Evolutionary conservation across 2,113 vertebrate genomes (phyloP).

Genomic region (Rutilus rutilus): DNA sequence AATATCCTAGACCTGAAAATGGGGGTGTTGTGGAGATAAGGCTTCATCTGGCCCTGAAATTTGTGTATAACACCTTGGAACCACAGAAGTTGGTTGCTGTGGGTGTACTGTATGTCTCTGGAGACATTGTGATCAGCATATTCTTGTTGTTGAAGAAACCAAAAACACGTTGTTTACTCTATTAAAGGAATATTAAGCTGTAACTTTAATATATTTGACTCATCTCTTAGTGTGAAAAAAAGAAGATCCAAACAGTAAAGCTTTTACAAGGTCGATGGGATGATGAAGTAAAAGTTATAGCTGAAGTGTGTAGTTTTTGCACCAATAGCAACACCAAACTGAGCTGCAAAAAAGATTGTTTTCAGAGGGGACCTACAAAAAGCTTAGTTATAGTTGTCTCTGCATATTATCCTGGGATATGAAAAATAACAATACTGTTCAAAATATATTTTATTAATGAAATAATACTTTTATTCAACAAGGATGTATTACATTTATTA

Average conservation of each 20-base stretch:
- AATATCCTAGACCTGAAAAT: slow-evolving; percentile 1
- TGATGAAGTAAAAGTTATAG: background rate
- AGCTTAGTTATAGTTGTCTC: background rate
- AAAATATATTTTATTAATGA: too few species aligned
- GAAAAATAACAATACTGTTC: background rate
- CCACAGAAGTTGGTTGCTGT: slow-evolving; percentile 19
- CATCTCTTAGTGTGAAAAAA: background rate
- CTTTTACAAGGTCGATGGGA: background rate
- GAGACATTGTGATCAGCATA: background rate
- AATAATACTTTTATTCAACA: background rate
- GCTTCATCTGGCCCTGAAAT: slow-evolving; percentile 14
- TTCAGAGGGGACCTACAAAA: background rate
- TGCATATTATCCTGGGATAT: background rate
- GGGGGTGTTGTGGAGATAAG: background rate
- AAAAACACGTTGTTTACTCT: background rate
- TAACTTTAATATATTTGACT: background rate
- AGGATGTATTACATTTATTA: background rate
- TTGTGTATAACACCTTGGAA: slow-evolving; percentile 10
- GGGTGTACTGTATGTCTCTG: slow-evolving; percentile 8
- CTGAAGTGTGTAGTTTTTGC: background rate
- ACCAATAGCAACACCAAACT: background rate
- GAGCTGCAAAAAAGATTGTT: background rate
- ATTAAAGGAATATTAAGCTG: background rate
- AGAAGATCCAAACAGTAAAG: too few species aligned
- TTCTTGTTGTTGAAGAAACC: slow-evolving; percentile 3